Conservation (phyloP, 2,113 vertebrate species). For the Gobio gobio region DNA sequence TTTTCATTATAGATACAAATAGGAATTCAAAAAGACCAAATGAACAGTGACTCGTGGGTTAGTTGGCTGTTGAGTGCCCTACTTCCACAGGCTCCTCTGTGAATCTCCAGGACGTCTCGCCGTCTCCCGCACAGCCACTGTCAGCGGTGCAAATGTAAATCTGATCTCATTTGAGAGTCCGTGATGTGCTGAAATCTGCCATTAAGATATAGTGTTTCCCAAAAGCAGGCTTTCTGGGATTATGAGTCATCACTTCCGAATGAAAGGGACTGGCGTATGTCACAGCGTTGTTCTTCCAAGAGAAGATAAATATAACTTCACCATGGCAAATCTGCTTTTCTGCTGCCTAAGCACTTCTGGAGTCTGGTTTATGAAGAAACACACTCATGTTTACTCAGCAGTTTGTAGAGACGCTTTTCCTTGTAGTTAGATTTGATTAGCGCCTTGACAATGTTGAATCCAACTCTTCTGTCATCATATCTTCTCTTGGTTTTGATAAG, state of each 20-base stretch:
- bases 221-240: conserved; percentile 36
- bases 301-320: conserved; percentile 33
- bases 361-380: conserved; percentile 60
- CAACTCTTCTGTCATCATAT: conserved; percentile 19
- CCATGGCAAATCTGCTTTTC: conserved; percentile 21
- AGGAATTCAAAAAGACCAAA: neutral
- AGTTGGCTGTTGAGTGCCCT: too few species aligned
- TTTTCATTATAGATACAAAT: neutral
- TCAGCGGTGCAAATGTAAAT: neutral
- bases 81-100: too few species aligned
- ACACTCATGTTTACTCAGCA: conserved; percentile 70
- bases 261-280: conserved; percentile 17
- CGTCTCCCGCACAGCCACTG: neutral
- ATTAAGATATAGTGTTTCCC: conserved; percentile 30
- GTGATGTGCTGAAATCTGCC: conserved; percentile 14
- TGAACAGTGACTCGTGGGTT: neutral
- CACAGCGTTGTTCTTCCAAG: conserved; percentile 22
- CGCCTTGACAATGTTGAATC: conserved; percentile 42
- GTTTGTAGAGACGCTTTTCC: conserved; percentile 69
- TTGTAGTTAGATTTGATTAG: conserved; percentile 67
- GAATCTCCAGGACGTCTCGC: neutral
- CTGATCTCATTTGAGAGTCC: conserved; percentile 8
- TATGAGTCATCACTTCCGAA: conserved; percentile 45
- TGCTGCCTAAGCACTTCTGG: conserved; percentile 45
- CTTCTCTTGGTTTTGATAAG: conserved; percentile 3